Conservation (phyloP, 2,888 invertebrate genomes). For the Ormyrus labotus region DNA sequence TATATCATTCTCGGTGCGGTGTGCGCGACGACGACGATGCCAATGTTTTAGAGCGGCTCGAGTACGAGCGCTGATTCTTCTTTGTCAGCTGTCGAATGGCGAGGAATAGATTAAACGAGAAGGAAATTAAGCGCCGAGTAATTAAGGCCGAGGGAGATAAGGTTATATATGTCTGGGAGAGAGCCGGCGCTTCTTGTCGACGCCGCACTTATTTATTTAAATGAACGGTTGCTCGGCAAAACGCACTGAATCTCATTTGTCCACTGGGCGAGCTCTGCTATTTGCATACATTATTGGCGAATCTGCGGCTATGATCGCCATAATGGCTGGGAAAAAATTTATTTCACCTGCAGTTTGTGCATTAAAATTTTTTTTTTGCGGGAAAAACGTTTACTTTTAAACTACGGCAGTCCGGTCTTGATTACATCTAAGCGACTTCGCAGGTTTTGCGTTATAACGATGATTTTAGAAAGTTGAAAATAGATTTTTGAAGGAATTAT, state of each 20-base stretch:
- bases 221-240: conserved; percentile 16
- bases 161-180: too few relatives aligned
- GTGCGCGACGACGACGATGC: neutral
- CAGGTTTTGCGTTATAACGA: too few relatives aligned
- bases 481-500: neutral
- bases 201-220: conserved; percentile 32
- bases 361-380: too few relatives aligned
- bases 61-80: conserved; percentile 13
- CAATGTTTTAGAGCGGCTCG: neutral
- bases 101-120: conserved; percentile 33
- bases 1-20: neutral
- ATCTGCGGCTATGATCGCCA: conserved; percentile 27
- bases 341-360: too few relatives aligned
- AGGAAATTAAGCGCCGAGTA: conserved; percentile 46
- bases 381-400: too few relatives aligned
- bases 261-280: neutral
- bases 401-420: too few relatives aligned
- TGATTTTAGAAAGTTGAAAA: too few relatives aligned
- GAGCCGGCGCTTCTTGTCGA: neutral
- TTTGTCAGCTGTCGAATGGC: conserved; percentile 39
- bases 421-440: too few relatives aligned
- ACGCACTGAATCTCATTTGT: conserved; percentile 17
- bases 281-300: conserved; percentile 32
- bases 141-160: conserved; percentile 25
- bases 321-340: too few relatives aligned